Evolutionary conservation across 2,888 invertebrate genomes (phyloP).

Genomic region (Dysmachus trigonus): DNA sequence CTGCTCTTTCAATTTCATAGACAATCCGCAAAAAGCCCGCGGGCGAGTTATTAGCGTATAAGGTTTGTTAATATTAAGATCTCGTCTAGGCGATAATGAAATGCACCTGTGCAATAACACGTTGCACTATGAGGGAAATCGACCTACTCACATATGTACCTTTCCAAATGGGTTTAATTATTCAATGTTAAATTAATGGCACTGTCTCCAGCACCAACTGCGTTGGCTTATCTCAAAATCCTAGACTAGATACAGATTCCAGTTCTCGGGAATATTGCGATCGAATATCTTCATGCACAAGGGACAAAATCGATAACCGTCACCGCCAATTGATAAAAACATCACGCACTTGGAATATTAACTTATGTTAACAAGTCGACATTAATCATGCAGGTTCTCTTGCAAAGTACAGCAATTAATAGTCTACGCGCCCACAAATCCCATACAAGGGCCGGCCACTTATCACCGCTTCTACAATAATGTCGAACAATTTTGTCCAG

Average conservation of each 20-base stretch:
- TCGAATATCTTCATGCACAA: neutral
- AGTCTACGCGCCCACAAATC: neutral
- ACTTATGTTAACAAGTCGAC: constrained; percentile 8
- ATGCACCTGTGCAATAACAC: neutral
- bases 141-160: neutral
- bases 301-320: neutral
- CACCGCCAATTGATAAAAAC: neutral
- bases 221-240: neutral
- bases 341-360: neutral
- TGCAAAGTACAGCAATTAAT: neutral
- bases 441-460: neutral
- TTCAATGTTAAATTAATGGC: neutral
- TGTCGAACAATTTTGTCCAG: neutral
- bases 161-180: neutral
- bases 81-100: neutral
- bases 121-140: neutral
- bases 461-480: constrained; percentile 16
- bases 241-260: neutral
- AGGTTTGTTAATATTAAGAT: neutral
- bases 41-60: neutral
- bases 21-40: neutral
- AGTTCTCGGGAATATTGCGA: neutral
- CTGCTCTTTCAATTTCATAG: neutral
- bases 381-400: neutral
- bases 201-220: neutral